Evolutionary conservation across 2,888 invertebrate genomes (phyloP).

Genomic region (Harmothoe impar): DNA sequence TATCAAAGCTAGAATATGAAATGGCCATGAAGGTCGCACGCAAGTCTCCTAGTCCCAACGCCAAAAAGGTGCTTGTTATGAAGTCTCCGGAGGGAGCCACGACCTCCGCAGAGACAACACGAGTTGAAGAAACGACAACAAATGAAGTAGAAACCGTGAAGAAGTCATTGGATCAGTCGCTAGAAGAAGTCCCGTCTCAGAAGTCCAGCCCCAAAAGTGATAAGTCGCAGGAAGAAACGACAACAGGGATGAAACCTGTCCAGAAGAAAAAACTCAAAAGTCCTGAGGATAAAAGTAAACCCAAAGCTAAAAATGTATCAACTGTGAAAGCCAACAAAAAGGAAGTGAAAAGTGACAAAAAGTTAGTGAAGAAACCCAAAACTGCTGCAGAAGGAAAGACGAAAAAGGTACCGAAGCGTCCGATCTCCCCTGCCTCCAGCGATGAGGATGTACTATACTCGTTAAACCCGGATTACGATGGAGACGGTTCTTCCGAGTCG

Average conservation of each 20-base stretch:
- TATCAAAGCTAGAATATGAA: slow-evolving; percentile 51
- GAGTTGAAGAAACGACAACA: no score
- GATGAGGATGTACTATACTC: slow-evolving; percentile 68
- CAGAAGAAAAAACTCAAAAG: slow-evolving; percentile 15
- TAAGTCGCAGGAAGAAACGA: no score
- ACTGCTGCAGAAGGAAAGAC: background rate
- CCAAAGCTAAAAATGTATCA: background rate
- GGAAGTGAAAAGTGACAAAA: background rate
- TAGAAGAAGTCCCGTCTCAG: no score
- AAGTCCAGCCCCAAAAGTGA: no score
- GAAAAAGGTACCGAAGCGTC: slow-evolving; percentile 7
- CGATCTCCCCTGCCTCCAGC: slow-evolving; percentile 31
- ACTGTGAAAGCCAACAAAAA: background rate
- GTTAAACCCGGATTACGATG: slow-evolving; percentile 56
- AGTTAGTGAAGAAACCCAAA: background rate
- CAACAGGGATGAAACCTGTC: background rate
- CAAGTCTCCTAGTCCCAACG: slow-evolving; percentile 8
- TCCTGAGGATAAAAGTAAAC: background rate
- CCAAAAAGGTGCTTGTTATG: background rate
- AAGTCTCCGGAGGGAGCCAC: background rate
- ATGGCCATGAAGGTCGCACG: slow-evolving; percentile 3
- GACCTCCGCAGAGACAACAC: no score
- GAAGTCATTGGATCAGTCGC: background rate
- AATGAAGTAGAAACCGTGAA: background rate
- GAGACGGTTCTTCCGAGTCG: slow-evolving; percentile 22